phyloP scores from a whole-genome alignment of 1,140 invertebrate species.

The Microplitis mediator region DNA sequence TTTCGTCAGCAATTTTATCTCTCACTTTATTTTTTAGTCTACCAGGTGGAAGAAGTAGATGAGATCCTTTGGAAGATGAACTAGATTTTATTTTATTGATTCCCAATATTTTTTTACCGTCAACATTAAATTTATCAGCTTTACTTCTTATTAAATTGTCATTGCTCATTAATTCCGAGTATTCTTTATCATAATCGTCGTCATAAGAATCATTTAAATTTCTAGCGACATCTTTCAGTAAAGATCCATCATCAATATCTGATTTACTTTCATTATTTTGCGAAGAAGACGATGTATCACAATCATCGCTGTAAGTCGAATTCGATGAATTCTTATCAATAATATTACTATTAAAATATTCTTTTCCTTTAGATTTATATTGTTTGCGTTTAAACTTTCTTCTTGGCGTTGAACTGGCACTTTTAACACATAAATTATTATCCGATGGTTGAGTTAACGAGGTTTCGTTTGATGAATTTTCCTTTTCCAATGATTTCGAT shows the following conservation, averaged over 20 bases:
- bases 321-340: slow-evolving; percentile 22
- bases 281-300: background rate
- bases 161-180: background rate
- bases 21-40: background rate
- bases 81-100: background rate
- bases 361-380: background rate
- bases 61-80: background rate
- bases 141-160: background rate
- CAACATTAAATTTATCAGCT: background rate
- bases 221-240: slow-evolving; percentile 33
- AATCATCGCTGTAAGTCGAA: slow-evolving; percentile 27
- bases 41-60: background rate
- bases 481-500: background rate
- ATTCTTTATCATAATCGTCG: slow-evolving; percentile 31
- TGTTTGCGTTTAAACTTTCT: slow-evolving; percentile 13
- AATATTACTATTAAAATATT: background rate
- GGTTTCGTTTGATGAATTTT: background rate
- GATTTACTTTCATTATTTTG: slow-evolving; percentile 3
- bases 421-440: slow-evolving; percentile 1
- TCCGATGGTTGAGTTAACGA: background rate
- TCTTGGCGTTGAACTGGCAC: slow-evolving; percentile 24
- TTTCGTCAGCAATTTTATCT: background rate
- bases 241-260: slow-evolving; percentile 15
- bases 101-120: background rate
- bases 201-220: slow-evolving; percentile 41